Base-by-base conservation (phyloP, 2,888 invertebrate species). In the Ptilodon capucinus region DNA sequence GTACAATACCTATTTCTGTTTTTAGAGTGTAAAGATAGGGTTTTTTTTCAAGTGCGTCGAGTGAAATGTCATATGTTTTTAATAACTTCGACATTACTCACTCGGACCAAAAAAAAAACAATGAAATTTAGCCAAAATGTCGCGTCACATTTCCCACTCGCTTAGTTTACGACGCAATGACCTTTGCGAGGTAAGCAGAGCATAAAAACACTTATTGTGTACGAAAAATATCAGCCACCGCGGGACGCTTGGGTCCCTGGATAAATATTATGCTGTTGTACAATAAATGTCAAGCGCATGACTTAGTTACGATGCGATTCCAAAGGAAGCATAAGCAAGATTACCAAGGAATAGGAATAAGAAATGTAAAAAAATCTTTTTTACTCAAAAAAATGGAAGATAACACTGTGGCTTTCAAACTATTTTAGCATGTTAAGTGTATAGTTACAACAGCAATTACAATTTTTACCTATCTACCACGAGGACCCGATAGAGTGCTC, bases 121-220 rank as follows among this genome's bases (percentile, higher is more conserved):
- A 32, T 1, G 8, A 23, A 7, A 14, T 14, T 32, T 2, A 5
- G 14, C 32, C 32, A 32, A 51, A 54, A 61, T 48, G 40, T 38
- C 45, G 35, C 40, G 51, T 46, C 32, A 42, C 41, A 48, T 47
- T 25, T 39, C 44, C 19, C 53, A 36, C 50, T 43, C 42, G 43
- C 48, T 46, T 53, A 44, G 30, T 25, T 16, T n/a, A 14, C 23
- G 50, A 39, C 50, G 36, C 48, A 16, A 28, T 48, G 69, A 70
- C 74, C 68, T 75, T 75, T 69, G 38, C 16, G 39, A 46, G 56
- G 51, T 65, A 74, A 75, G 56, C 61, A 68, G 75, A 67, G 71
- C 74, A 64, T 54, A 64, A 64, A 67, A 62, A 62, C 56, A 51
- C 42, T 63, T 52, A 53, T 59, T 53, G 44, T 58, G 32, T 48